These are phyloP conservation scores for Myotis daubentonii DNA, from an alignment of 2,797 vertebrate species.

Conservation along the genomic window DNA sequence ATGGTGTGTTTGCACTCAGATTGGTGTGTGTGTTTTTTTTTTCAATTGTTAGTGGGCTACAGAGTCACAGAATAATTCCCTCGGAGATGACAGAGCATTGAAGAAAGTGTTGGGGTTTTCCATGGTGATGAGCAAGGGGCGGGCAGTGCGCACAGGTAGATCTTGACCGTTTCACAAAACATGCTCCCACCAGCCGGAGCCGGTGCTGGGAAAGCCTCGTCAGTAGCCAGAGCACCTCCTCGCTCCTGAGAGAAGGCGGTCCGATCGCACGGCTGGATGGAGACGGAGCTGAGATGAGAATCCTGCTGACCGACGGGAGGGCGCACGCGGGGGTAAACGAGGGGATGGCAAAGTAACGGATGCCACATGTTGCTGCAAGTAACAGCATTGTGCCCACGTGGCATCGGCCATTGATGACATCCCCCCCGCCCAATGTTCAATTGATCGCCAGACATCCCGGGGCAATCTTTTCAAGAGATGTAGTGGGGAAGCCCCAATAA, in stretches of 20 bases:
- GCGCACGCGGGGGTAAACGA: neutral
- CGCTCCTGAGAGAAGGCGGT: neutral
- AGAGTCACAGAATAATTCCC: neutral
- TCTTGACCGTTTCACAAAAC: neutral
- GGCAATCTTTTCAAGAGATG: neutral
- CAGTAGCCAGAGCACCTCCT: neutral
- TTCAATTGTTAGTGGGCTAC: neutral
- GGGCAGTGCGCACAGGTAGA: accelerated
- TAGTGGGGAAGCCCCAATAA: neutral
- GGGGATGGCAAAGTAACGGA: neutral
- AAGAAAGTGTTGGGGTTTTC: neutral
- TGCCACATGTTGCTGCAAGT: neutral
- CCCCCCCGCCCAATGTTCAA: neutral
- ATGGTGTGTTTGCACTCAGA: neutral
- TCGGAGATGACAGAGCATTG: neutral
- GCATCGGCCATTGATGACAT: no score
- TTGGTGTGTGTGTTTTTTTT: neutral
- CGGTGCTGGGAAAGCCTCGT: neutral
- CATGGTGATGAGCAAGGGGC: neutral
- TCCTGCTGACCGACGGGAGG: neutral
- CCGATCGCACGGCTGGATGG: neutral
- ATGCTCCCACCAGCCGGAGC: neutral
- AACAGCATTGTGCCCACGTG: neutral
- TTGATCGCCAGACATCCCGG: neutral
- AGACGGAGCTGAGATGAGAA: neutral